Percentiles rank a stretch among this genome's conserved stretches.
Conservation (phyloP, 1,140 invertebrate genomes). For the Drosophila sproati region DNA sequence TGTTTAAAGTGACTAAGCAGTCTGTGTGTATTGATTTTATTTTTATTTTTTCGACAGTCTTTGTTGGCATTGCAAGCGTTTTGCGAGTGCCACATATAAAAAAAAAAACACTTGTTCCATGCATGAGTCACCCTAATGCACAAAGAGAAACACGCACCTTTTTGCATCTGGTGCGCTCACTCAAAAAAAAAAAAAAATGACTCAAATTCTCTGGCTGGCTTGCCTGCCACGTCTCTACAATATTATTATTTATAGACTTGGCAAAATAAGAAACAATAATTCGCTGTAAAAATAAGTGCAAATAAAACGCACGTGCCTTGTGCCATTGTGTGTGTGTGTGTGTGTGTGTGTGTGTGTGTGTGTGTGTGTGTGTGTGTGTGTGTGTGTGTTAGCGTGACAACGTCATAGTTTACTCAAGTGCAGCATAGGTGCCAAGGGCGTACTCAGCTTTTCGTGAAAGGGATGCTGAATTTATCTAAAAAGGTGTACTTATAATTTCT, state of each 20-base stretch:
- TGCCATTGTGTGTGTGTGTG: neutral
- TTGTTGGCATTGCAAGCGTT: conserved; percentile 17
- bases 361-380: neutral
- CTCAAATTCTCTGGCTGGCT: conserved; percentile 37
- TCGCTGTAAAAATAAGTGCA: conserved; percentile 55
- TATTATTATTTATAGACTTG: conserved; percentile 68
- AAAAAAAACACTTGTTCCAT: conserved; percentile 34
- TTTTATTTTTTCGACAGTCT: neutral
- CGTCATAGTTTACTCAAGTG: conserved; percentile 45
- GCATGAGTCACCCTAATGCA: conserved; percentile 66
- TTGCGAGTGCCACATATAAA: conserved; percentile 20
- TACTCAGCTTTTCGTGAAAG: no score
- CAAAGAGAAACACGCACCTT: conserved; percentile 45
- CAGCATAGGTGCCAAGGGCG: conserved; percentile 3
- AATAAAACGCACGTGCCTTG: conserved; percentile 16
- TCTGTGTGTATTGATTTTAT: conserved; percentile 66
- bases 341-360: neutral
- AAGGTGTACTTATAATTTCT: no score
- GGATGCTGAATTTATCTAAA: no score
- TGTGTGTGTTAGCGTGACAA: conserved; percentile 12
- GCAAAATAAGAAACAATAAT: conserved; percentile 58
- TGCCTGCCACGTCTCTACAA: conserved; percentile 24
- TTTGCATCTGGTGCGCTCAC: conserved; percentile 34
- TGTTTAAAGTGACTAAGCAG: conserved; percentile 50
- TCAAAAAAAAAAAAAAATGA: neutral